Evolutionary conservation across 2,113 vertebrate species (phyloP).

Genomic region (Lutjanus erythropterus): DNA sequence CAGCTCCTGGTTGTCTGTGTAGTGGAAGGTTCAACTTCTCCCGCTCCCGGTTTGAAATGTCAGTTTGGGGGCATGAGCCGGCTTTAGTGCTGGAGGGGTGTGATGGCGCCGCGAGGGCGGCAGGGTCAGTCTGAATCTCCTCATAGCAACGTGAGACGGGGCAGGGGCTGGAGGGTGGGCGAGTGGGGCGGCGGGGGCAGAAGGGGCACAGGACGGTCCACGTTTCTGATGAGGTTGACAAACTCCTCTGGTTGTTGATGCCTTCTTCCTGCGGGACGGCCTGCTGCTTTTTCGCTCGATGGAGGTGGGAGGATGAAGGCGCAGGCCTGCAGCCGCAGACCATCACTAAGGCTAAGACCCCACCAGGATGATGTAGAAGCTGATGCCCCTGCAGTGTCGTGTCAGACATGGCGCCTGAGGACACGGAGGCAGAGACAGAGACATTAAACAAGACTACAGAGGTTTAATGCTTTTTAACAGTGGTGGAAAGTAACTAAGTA

Average conservation of each 20-base stretch:
- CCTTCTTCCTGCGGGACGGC: constrained; percentile 72
- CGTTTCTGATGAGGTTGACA: constrained; percentile 86
- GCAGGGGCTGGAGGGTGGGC: constrained; percentile 43
- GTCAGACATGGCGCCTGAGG: constrained; percentile 76
- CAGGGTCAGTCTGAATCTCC: constrained; percentile 86
- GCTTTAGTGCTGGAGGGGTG: constrained; percentile 79
- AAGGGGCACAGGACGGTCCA: constrained; percentile 74
- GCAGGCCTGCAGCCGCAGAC: constrained; percentile 77
- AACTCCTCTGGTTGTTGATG: constrained; percentile 88
- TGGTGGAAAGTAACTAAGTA: too few relatives aligned
- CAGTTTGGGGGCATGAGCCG: constrained; percentile 76
- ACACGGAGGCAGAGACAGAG: neutral
- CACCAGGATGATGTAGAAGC: constrained; percentile 83
- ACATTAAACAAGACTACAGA: neutral
- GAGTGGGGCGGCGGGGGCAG: constrained; percentile 46
- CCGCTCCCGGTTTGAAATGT: constrained; percentile 87
- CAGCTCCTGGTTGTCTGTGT: constrained; percentile 82
- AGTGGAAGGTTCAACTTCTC: constrained; percentile 86
- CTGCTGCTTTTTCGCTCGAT: constrained; percentile 81
- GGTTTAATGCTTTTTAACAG: neutral
- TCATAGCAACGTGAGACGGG: constrained; percentile 70
- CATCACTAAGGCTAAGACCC: constrained; percentile 76
- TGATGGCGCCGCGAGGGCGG: constrained; percentile 79
- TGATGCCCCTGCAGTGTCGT: constrained; percentile 60
- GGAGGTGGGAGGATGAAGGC: constrained; percentile 80